These are phyloP conservation scores for Trissolcus japonicus DNA, from an alignment of 2,888 invertebrate species.

Conservation along the genomic window DNA sequence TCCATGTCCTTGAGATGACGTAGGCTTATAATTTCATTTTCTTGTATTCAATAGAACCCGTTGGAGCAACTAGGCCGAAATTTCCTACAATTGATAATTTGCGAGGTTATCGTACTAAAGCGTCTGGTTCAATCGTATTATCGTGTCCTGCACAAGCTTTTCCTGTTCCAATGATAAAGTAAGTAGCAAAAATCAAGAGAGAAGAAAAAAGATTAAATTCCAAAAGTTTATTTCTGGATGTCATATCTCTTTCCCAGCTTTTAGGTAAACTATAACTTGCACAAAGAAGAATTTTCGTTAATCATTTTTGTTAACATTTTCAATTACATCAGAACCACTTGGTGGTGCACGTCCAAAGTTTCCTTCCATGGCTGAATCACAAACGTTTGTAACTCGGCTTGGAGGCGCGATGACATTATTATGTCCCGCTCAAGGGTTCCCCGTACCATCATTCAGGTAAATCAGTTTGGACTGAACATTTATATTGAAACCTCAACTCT, in stretches of 20 bases:
- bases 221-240: neutral
- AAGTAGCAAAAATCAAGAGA: too few species aligned
- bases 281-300: neutral
- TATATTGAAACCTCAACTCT: constrained; percentile 12
- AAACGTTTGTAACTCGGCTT: constrained; percentile 72
- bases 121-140: constrained; percentile 78
- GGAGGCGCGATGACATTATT: constrained; percentile 76
- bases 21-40: neutral
- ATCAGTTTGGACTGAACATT: constrained; percentile 14
- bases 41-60: constrained; percentile 71
- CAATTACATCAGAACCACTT: constrained; percentile 77
- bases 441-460: constrained; percentile 78
- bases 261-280: constrained; percentile 59
- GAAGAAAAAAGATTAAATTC: too few species aligned
- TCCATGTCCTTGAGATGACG: constrained; percentile 10
- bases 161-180: constrained; percentile 86
- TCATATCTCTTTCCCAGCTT: constrained; percentile 61
- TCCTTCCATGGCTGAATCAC: constrained; percentile 78
- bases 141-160: constrained; percentile 88
- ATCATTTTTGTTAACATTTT: neutral
- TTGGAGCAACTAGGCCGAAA: constrained; percentile 82
- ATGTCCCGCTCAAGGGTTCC: constrained; percentile 79
- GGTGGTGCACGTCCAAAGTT: constrained; percentile 81
- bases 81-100: constrained; percentile 75
- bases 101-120: constrained; percentile 60